phyloP scores from a whole-genome alignment of 2,113 vertebrate species.

The Proteles cristata region DNA sequence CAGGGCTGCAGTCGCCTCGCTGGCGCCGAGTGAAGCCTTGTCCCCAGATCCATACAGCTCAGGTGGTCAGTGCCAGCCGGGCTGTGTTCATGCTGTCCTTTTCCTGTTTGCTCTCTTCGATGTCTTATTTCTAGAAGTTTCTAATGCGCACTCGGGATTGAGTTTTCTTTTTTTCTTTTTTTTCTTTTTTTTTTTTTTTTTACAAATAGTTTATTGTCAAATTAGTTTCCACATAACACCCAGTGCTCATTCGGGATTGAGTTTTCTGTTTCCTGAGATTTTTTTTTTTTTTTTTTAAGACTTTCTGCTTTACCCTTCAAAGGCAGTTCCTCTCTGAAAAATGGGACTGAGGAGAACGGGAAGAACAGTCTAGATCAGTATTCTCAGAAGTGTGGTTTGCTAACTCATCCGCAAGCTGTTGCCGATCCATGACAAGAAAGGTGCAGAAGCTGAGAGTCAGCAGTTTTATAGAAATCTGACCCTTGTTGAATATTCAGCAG shows the following conservation, averaged over 20 bases:
- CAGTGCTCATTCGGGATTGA: not conserved
- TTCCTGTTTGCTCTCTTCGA: not conserved
- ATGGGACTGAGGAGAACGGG: not conserved
- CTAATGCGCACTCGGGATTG: not conserved
- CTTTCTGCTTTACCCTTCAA: not conserved
- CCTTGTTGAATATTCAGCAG: fast-evolving
- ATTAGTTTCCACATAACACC: too few species aligned
- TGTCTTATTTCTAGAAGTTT: not conserved
- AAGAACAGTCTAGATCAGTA: not conserved
- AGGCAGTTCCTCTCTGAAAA: not conserved
- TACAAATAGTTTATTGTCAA: too few species aligned
- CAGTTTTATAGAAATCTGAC: not conserved
- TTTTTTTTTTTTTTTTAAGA: not conserved
- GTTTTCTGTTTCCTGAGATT: not conserved
- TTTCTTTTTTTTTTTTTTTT: not conserved
- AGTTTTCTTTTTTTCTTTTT: not conserved
- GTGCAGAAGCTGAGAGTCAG: not conserved
- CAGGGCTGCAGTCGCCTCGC: fast-evolving
- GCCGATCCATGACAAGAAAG: fast-evolving
- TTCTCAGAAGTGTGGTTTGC: not conserved
- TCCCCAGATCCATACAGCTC: fast-evolving
- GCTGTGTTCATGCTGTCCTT: not conserved
- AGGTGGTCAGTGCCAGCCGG: not conserved
- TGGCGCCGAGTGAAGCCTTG: not conserved
- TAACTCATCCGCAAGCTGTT: not conserved